Percentiles rank a stretch among this genome's conserved stretches.
Conservation (phyloP, 2,888 invertebrate genomes). For the Copidosoma aretas region DNA sequence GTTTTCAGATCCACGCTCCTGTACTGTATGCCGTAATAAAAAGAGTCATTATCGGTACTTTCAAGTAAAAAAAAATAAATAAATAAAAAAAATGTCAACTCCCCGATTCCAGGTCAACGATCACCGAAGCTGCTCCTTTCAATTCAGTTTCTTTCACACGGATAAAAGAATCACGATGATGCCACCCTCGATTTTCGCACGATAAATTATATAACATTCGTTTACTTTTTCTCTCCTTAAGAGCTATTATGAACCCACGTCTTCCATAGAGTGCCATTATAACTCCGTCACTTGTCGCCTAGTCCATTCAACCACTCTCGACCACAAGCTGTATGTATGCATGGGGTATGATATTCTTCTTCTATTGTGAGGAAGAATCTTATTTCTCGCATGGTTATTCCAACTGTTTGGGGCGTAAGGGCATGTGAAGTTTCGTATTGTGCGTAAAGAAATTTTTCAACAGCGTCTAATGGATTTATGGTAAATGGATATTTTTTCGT, state of each 20-base stretch:
- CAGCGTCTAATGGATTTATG: neutral
- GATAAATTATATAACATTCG: slow-evolving; percentile 29
- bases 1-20: too few species aligned
- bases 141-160: neutral
- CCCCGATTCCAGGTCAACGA: slow-evolving; percentile 11
- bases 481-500: too few species aligned
- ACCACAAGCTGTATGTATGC: slow-evolving; percentile 40
- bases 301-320: slow-evolving; percentile 44
- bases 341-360: neutral
- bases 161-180: slow-evolving; percentile 1
- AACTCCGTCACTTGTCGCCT: slow-evolving; percentile 55
- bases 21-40: too few species aligned
- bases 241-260: slow-evolving; percentile 13
- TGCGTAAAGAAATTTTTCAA: neutral
- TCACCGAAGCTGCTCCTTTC: slow-evolving; percentile 1
- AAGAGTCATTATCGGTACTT: too few species aligned
- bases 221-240: neutral
- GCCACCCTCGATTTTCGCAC: slow-evolving; percentile 30
- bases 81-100: neutral
- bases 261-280: slow-evolving; percentile 40
- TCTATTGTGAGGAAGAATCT: neutral
- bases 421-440: neutral
- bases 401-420: neutral
- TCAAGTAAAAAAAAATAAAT: too few species aligned
- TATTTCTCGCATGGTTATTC: neutral